Conservation (phyloP, 2,797 vertebrate genomes). For the Onychomys leucogaster region DNA sequence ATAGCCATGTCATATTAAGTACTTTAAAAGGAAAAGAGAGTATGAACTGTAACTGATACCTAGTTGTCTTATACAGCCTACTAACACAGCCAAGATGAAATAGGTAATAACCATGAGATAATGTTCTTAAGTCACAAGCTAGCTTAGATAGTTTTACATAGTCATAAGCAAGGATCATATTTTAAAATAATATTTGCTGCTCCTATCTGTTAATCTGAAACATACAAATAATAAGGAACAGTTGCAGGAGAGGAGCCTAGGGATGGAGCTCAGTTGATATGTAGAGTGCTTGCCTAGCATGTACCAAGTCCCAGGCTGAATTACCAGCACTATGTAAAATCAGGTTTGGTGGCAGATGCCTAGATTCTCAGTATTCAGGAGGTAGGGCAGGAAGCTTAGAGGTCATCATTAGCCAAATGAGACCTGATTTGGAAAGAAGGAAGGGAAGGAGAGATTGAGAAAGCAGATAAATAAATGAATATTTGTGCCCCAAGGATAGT, state of each 20-base stretch:
- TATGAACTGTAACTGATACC: not conserved
- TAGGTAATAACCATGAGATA: not conserved
- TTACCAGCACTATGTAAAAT: not conserved
- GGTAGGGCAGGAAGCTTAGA: not conserved
- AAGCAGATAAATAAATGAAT: not conserved
- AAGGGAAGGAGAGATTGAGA: not conserved
- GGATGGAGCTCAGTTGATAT: not conserved
- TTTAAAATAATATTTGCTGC: conserved; percentile 15
- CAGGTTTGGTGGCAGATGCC: not conserved
- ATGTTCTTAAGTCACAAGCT: not conserved
- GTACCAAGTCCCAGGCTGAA: not conserved
- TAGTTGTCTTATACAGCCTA: not conserved
- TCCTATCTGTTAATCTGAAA: not conserved
- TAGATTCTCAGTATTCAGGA: not conserved
- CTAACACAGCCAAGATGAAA: not conserved
- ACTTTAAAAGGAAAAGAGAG: not conserved
- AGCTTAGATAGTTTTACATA: not conserved
- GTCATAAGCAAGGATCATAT: not conserved
- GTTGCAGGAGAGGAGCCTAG: not conserved
- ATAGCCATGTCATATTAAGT: not conserved
- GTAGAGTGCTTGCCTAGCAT: not conserved
- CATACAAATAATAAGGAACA: not conserved
- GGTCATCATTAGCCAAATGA: not conserved
- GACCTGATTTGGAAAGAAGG: not conserved
- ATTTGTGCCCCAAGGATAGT: not conserved